Percentiles rank a stretch among this genome's conserved stretches.
phyloP scores from a whole-genome alignment of 2,113 vertebrate species.

The Eleginops maclovinus region DNA sequence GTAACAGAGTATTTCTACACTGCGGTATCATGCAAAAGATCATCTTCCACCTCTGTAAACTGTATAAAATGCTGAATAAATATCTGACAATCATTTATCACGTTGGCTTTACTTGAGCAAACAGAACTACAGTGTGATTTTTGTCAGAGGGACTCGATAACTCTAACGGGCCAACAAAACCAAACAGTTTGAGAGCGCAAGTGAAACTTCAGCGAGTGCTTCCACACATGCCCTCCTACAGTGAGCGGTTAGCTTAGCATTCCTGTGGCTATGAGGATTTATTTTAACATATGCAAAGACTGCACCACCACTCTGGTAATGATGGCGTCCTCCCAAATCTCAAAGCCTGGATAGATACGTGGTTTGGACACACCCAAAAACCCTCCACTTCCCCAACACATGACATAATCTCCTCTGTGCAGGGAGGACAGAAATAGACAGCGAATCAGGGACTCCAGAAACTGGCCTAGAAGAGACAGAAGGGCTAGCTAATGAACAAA shows the following conservation, averaged over 20 bases:
- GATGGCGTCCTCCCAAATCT: slow-evolving; percentile 45
- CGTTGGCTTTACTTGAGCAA: slow-evolving; percentile 34
- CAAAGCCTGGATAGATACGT: slow-evolving; percentile 14
- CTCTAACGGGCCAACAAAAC: slow-evolving; percentile 38
- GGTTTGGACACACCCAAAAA: slow-evolving; percentile 34
- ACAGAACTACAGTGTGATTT: slow-evolving; percentile 46
- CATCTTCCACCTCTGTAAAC: too few relatives aligned
- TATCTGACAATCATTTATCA: slow-evolving; percentile 31
- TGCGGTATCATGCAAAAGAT: too few relatives aligned
- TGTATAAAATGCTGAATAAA: slow-evolving; percentile 15
- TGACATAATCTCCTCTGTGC: slow-evolving; percentile 25
- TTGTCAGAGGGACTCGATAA: slow-evolving; percentile 44
- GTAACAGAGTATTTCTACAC: too few relatives aligned
- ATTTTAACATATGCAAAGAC: slow-evolving; percentile 8
- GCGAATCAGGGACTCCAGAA: slow-evolving; percentile 22
- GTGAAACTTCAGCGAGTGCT: slow-evolving; percentile 46
- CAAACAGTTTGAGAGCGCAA: slow-evolving; percentile 36
- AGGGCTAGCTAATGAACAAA: background rate
- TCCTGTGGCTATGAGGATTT: slow-evolving; percentile 48
- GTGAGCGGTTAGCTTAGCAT: slow-evolving; percentile 39
- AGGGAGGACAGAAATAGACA: slow-evolving; percentile 46
- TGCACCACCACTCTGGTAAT: slow-evolving; percentile 8
- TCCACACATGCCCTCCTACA: background rate
- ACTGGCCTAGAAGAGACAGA: slow-evolving; percentile 15
- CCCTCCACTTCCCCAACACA: slow-evolving; percentile 13